Base-by-base conservation (phyloP, 2,797 vertebrate genomes). In the Lateolabrax maculatus region DNA sequence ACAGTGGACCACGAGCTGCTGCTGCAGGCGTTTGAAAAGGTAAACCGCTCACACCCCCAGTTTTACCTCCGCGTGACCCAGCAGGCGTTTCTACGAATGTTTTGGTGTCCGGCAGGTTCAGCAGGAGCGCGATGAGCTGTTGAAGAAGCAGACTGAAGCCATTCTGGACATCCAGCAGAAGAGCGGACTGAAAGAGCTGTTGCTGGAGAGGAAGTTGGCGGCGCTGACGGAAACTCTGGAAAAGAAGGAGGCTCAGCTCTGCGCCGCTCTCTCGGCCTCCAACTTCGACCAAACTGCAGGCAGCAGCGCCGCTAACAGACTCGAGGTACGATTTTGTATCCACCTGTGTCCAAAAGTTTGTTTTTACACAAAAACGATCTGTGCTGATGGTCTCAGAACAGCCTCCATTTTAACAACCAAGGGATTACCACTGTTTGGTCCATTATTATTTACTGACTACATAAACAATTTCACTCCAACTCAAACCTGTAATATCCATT, bases 121-220 rank as follows among this genome's bases (percentile, higher is more conserved):
- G 81, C 58, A 25, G 66, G 92, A 93, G 77, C 88, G 91, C 0
- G 84, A 92, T 10, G 79, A 90, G 60, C 82, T 93, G 79, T 72
- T 90, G 78, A 60, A 3, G 79, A 61, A 8, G 5, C 90, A 92
- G 71, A 86, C 6, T 6, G 63, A 85, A n/a, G 36, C 27, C 10
- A 31, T 92, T 19, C 19, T 88, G 80, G 81, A 85, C 3, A 1
- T 91, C 3, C 91, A 87, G 90, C 84, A 39, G 84, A 66, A 13
- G 71, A 79, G 75, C 37, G 39, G 37, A 0, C 44, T 90, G 75
- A 90, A 88, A 84, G 67, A 84, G 57, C 0, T 79, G 71, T 0
- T 89, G 71, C 84, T 93, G 70, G 37, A 90, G 51, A 86, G 34
- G 80, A 90, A 90, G 75, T 1, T 93, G 80, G 62, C 57, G 0